Conservation (phyloP, 30 jellyfish, hydroid and myxozoan genomes). For the Nemopilema nomurai region DNA sequence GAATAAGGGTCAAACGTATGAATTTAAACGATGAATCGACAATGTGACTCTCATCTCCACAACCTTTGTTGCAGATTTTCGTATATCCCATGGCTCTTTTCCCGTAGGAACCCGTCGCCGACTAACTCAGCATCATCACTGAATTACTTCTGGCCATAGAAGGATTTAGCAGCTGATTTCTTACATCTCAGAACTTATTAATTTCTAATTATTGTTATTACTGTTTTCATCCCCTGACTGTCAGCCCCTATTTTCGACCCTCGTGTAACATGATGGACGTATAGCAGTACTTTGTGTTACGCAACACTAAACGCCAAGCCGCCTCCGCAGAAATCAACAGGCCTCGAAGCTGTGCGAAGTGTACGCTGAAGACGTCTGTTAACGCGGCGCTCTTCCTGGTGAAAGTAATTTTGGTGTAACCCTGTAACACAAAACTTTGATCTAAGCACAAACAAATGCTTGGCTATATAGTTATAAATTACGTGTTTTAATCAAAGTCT, state of each 20-base stretch:
- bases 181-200: not conserved
- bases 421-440: not conserved
- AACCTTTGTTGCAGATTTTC: constrained; percentile 33
- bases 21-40: constrained; percentile 7
- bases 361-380: too few relatives aligned
- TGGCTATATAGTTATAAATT: too few relatives aligned
- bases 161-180: not conserved
- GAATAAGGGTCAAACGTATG: constrained; percentile 41
- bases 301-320: too few relatives aligned
- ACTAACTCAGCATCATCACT: not conserved
- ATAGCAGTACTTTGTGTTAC: too few relatives aligned
- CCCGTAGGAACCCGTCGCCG: not conserved
- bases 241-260: not conserved
- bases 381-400: not conserved
- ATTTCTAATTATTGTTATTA: not conserved
- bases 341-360: too few relatives aligned
- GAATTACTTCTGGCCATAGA: not conserved
- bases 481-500: not conserved
- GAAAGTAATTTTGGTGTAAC: not conserved
- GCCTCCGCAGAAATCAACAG: too few relatives aligned
- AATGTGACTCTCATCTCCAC: not conserved
- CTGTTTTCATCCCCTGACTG: not conserved
- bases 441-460: not conserved
- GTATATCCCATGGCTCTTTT: not conserved
- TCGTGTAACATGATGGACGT: too few relatives aligned